Conservation (phyloP, 2,113 vertebrate genomes). For the Aphelocoma coerulescens region DNA sequence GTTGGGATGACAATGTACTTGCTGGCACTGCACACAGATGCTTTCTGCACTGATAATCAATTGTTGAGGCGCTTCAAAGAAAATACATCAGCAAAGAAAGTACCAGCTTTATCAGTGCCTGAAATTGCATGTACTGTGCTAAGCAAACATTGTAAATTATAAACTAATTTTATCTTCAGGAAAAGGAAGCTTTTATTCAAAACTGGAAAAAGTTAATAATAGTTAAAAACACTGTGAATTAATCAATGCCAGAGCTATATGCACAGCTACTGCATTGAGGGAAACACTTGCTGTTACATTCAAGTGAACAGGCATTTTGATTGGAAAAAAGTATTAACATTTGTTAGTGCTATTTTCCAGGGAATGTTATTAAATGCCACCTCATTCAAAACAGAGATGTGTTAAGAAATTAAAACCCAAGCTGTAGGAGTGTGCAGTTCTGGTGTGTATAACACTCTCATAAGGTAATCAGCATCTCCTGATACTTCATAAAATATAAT, state of each 20-base stretch:
- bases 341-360: neutral
- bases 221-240: neutral
- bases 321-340: neutral
- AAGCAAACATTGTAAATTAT: neutral
- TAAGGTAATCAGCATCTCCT: neutral
- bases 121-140: neutral
- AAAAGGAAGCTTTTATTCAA: neutral
- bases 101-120: neutral
- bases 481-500: neutral
- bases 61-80: neutral
- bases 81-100: neutral
- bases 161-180: neutral
- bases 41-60: neutral
- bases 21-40: neutral
- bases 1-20: neutral
- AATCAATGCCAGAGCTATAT: neutral
- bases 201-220: neutral
- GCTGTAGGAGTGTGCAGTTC: neutral
- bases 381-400: neutral
- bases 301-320: neutral
- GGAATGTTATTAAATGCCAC: neutral
- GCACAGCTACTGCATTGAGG: neutral
- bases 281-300: neutral
- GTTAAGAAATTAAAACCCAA: neutral
- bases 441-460: accelerated